These are phyloP conservation scores for Tenthredo distinguenda DNA, from an alignment of 2,888 invertebrate genomes.

Conservation along the genomic window DNA sequence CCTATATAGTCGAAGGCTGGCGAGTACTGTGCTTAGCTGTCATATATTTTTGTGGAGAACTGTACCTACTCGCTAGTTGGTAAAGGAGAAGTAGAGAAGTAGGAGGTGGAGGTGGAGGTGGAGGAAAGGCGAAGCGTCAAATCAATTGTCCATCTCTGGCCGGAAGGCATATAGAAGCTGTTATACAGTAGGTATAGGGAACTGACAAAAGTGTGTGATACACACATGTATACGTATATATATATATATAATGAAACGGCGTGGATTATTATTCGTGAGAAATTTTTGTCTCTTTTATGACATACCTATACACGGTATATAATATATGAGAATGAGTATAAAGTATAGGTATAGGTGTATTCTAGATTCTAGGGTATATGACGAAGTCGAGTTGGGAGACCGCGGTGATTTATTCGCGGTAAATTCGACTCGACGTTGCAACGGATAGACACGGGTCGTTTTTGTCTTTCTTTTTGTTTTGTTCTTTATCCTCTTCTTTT, in stretches of 20 bases:
- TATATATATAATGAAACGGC: not conserved
- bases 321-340: not conserved
- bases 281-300: conserved; percentile 10
- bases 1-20: conserved; percentile 16
- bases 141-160: conserved; percentile 47
- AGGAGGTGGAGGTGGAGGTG: conserved; percentile 10
- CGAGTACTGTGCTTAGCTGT: not conserved
- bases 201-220: not conserved
- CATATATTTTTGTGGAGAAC: conserved; percentile 6
- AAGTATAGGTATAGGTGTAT: not conserved
- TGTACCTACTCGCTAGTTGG: conserved; percentile 29
- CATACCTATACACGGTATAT: not conserved
- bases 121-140: conserved; percentile 26
- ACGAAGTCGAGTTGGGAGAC: conserved; percentile 5
- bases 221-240: not conserved
- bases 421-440: conserved; percentile 35
- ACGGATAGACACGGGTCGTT: conserved; percentile 18
- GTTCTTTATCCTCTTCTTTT: not conserved
- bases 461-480: conserved; percentile 17
- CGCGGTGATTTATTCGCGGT: conserved; percentile 40
- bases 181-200: not conserved
- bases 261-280: conserved; percentile 10
- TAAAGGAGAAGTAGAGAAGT: not conserved
- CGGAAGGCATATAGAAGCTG: conserved; percentile 12
- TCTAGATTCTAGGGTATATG: conserved; percentile 10